Percentiles rank a stretch among this genome's conserved stretches.
These are phyloP conservation scores for Embidobia sp. DNA, from an alignment of 2,888 invertebrate species.

Conservation along the genomic window DNA sequence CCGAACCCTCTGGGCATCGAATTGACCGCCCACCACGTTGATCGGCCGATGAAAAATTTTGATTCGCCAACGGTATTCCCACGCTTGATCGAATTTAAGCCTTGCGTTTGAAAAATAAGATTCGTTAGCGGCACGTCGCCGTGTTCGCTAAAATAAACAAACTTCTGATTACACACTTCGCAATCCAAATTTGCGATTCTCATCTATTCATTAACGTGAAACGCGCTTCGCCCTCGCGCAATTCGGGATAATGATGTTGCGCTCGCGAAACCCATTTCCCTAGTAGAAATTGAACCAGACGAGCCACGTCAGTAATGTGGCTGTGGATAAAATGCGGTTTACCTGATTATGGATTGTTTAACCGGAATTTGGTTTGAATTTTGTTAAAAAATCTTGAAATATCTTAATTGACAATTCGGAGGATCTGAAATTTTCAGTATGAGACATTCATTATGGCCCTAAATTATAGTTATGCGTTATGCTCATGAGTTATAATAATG, in stretches of 20 bases:
- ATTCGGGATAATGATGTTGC: conserved; percentile 34
- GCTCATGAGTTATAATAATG: too few species aligned
- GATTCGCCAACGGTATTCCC: conserved; percentile 6
- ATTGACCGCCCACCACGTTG: conserved; percentile 8
- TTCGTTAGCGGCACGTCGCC: conserved; percentile 18
- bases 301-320: too few species aligned
- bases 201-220: conserved; percentile 57
- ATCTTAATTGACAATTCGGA: too few species aligned
- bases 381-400: too few species aligned
- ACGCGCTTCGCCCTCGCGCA: conserved; percentile 16
- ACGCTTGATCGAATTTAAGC: conserved; percentile 8
- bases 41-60: conserved; percentile 11
- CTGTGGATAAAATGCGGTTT: too few species aligned
- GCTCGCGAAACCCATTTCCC: background rate
- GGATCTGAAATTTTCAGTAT: too few species aligned
- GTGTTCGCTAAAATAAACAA: conserved; percentile 43
- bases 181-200: conserved; percentile 55
- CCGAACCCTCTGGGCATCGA: background rate
- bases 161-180: conserved; percentile 44
- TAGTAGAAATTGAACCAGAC: too few species aligned
- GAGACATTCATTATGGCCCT: too few species aligned
- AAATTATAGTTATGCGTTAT: too few species aligned
- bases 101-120: conserved; percentile 23
- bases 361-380: too few species aligned
- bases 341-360: too few species aligned